Conservation (phyloP, 2,888 invertebrate genomes). For the Cosmopolites sordidus region DNA sequence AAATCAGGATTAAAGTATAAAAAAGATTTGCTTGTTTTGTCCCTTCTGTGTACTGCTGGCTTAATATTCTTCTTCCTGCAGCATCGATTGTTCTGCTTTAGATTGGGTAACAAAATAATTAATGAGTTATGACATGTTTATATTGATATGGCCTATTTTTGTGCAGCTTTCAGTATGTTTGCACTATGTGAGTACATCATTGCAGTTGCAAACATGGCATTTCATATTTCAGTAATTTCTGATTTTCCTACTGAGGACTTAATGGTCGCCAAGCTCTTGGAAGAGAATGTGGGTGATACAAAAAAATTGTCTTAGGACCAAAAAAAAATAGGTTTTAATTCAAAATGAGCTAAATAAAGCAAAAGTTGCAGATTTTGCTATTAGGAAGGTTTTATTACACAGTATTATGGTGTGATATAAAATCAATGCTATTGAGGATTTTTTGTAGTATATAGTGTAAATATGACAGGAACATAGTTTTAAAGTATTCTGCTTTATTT, state of each 20-base stretch:
- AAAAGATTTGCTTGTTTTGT: conserved; percentile 69
- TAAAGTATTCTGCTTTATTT: no score
- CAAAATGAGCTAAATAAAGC: no score
- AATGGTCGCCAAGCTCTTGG: conserved; percentile 54
- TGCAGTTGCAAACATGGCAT: conserved; percentile 88
- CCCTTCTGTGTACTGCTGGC: conserved; percentile 74
- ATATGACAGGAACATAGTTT: no score
- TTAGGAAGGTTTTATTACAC: no score
- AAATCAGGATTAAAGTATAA: conserved; percentile 52
- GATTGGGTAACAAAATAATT: conserved; percentile 66
- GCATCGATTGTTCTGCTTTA: conserved; percentile 84
- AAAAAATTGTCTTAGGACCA: no score
- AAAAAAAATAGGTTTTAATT: no score
- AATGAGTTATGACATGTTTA: neutral
- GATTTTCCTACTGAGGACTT: conserved; percentile 83
- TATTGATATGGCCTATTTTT: neutral
- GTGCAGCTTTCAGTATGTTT: conserved; percentile 91
- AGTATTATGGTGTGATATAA: no score
- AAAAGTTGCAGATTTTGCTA: no score
- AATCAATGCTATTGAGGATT: no score
- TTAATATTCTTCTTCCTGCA: conserved; percentile 83
- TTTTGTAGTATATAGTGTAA: no score
- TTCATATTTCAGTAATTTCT: conserved; percentile 80
- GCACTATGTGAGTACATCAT: conserved; percentile 90
- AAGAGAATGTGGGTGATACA: no score